phyloP scores from a whole-genome alignment of 2,888 invertebrate species.

The Epinotia brunnichana region DNA sequence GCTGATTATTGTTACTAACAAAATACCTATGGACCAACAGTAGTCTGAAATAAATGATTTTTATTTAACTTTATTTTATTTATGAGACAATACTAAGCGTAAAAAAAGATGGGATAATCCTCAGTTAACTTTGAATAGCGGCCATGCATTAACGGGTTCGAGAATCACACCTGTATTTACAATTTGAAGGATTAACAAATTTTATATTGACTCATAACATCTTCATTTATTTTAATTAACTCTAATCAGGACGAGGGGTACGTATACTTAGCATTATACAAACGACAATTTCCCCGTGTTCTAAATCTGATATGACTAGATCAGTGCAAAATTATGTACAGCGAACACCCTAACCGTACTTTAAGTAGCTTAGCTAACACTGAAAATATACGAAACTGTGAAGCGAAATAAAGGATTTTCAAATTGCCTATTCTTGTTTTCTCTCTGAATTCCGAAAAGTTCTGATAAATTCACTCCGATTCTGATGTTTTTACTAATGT shows the following conservation, averaged over 20 bases:
- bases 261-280: constrained; percentile 42
- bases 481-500: too few species aligned
- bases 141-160: background rate
- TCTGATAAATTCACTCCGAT: background rate
- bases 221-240: constrained; percentile 13
- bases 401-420: background rate
- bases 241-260: constrained; percentile 43
- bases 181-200: constrained; percentile 1
- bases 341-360: constrained; percentile 53
- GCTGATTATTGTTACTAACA: too few species aligned
- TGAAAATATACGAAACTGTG: constrained; percentile 36
- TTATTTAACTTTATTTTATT: too few species aligned
- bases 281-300: constrained; percentile 52
- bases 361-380: constrained; percentile 38
- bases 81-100: too few species aligned
- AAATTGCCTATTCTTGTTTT: background rate
- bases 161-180: constrained; percentile 4
- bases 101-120: too few species aligned
- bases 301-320: constrained; percentile 70
- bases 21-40: too few species aligned
- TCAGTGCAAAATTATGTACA: constrained; percentile 74
- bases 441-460: background rate
- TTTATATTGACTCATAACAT: background rate
- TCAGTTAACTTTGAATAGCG: background rate
- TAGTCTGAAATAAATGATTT: too few species aligned